Evolutionary conservation across 2,888 invertebrate genomes (phyloP).

Genomic region (Andrena chrysosceles): DNA sequence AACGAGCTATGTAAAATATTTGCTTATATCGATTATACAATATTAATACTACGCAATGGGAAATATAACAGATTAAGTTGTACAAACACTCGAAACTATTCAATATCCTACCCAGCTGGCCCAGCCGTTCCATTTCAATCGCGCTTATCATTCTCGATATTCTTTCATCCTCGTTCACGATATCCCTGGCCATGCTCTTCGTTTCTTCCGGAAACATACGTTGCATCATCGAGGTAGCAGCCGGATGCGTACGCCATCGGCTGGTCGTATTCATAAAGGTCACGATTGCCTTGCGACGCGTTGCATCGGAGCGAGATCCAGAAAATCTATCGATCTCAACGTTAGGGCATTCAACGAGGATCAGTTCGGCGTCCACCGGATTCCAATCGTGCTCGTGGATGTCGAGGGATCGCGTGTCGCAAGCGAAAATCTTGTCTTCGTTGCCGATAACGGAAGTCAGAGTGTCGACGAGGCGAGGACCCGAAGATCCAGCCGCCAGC

Average conservation of each 20-base stretch:
- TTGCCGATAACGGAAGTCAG: constrained; percentile 26
- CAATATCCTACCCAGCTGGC: constrained; percentile 44
- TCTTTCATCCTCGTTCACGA: constrained; percentile 2
- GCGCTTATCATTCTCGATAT: constrained; percentile 11
- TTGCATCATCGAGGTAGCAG: neutral
- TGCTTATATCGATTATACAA: constrained; percentile 56
- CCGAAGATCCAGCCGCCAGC: constrained; percentile 1
- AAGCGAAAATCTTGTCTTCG: constrained; percentile 4
- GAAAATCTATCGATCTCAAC: neutral
- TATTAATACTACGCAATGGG: constrained; percentile 49
- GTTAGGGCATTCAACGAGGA: constrained; percentile 23
- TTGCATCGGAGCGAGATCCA: neutral
- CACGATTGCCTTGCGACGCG: neutral
- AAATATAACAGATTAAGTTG: constrained; percentile 15
- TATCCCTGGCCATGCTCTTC: neutral
- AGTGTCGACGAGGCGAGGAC: constrained; percentile 17
- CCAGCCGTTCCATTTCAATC: constrained; percentile 27
- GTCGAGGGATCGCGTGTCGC: constrained; percentile 21
- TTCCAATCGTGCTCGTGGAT: constrained; percentile 11
- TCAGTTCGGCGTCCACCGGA: constrained; percentile 8
- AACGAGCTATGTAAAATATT: constrained; percentile 56
- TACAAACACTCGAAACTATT: constrained; percentile 2
- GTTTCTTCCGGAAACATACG: constrained; percentile 21
- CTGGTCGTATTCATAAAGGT: constrained; percentile 9
- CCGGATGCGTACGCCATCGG: constrained; percentile 36